A percentile compares a stretch with the other conserved stretches of the same genome.
These are phyloP conservation scores for Trematocara marginatum DNA, from an alignment of 2,113 vertebrate species.

Conservation along the genomic window DNA sequence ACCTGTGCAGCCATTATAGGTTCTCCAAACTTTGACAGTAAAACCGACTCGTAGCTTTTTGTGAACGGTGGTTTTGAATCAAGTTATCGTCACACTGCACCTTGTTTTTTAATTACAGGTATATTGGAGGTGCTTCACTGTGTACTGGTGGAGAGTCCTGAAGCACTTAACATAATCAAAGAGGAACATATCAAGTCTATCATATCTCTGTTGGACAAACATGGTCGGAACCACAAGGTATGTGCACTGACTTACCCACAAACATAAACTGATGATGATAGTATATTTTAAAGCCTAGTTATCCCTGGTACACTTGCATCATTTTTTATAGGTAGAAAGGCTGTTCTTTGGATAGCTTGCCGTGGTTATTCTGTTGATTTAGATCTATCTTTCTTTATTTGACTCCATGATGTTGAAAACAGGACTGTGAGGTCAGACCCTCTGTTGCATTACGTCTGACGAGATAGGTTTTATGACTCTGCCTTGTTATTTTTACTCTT, in stretches of 20 bases:
- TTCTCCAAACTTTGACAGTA: not conserved
- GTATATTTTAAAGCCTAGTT: not conserved
- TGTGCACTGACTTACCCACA: not conserved
- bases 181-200: slow-evolving; percentile 97
- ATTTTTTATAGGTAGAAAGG: not conserved
- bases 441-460: not conserved
- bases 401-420: not conserved
- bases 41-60: not conserved
- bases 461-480: not conserved
- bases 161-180: slow-evolving; percentile 96
- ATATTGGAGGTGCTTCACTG: slow-evolving; percentile 96
- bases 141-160: slow-evolving; percentile 94
- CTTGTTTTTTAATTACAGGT: slow-evolving; percentile 61
- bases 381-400: not conserved
- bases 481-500: not conserved
- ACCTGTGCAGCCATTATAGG: not conserved
- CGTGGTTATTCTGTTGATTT: not conserved
- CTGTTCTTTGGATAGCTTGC: not conserved
- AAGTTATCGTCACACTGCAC: not conserved
- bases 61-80: not conserved
- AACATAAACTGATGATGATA: not conserved
- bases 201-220: slow-evolving; percentile 92
- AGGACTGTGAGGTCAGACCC: not conserved
- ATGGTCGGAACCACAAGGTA: slow-evolving; percentile 96
- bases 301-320: not conserved